These are phyloP conservation scores for Ascidia mentula DNA, from an alignment of 23 tunicate species.

Conservation along the genomic window DNA sequence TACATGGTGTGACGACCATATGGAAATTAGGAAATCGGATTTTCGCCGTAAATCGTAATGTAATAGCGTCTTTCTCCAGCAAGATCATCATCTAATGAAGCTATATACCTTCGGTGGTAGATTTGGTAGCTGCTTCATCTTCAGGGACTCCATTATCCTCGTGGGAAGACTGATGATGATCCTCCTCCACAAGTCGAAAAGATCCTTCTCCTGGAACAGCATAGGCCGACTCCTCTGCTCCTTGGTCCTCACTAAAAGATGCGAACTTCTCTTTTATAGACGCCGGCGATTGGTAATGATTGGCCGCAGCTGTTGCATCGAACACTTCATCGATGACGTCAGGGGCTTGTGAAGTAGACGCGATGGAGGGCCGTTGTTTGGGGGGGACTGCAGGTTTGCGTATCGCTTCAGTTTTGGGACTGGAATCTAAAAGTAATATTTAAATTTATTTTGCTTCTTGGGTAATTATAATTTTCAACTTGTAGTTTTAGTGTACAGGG, in stretches of 20 bases:
- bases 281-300: constrained; percentile 13
- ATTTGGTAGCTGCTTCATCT: neutral
- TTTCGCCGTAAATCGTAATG: too few relatives aligned
- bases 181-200: neutral
- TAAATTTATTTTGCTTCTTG: neutral
- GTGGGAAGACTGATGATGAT: neutral
- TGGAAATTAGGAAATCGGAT: too few relatives aligned
- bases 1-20: too few relatives aligned
- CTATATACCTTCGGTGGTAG: neutral
- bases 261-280: constrained; percentile 5
- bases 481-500: too few relatives aligned
- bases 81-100: neutral
- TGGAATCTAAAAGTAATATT: neutral
- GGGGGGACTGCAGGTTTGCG: neutral
- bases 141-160: neutral
- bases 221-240: neutral
- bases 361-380: constrained; percentile 10
- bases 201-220: neutral
- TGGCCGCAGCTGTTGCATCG: neutral
- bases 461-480: too few relatives aligned
- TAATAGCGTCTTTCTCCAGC: neutral
- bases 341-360: neutral
- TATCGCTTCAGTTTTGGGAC: neutral
- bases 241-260: neutral
- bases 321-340: constrained; percentile 17